Percentiles rank a stretch among this genome's conserved stretches.
Conservation (phyloP, 2,888 invertebrate genomes). For the Andrena hattorfiana region DNA sequence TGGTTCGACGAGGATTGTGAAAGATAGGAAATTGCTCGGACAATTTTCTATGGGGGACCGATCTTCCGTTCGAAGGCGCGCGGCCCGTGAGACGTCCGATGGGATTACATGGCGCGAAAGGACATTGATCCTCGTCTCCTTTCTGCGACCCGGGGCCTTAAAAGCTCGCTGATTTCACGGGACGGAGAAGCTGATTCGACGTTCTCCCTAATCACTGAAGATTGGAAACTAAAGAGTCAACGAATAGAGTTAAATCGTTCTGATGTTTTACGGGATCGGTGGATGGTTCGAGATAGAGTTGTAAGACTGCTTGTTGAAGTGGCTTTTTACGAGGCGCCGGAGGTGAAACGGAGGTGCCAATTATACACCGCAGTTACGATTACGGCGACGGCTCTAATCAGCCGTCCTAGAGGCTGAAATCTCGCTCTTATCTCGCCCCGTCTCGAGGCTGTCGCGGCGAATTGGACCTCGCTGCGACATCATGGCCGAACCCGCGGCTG, state of each 20-base stretch:
- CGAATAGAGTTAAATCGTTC: too few species aligned
- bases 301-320: not conserved
- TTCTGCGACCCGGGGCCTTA: not conserved
- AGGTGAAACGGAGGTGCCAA: not conserved
- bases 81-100: slow-evolving; percentile 58
- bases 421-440: slow-evolving; percentile 57
- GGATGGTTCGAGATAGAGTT: not conserved
- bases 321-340: not conserved
- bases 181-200: not conserved
- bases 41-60: slow-evolving; percentile 75
- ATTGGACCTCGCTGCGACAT: slow-evolving; percentile 55
- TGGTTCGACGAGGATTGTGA: slow-evolving; percentile 74
- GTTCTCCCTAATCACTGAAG: too few species aligned
- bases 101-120: slow-evolving; percentile 68
- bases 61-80: slow-evolving; percentile 66
- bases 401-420: slow-evolving; percentile 46
- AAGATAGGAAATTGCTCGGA: slow-evolving; percentile 83
- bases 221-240: too few species aligned
- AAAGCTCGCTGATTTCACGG: not conserved
- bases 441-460: slow-evolving; percentile 59
- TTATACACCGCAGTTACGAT: slow-evolving; percentile 43
- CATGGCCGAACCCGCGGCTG: slow-evolving; percentile 42
- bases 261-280: too few species aligned
- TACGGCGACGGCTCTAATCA: slow-evolving; percentile 44
- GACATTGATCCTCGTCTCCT: slow-evolving; percentile 47